Percentiles rank a stretch among this genome's conserved stretches.
These are phyloP conservation scores for Erannis defoliaria DNA, from an alignment of 2,888 invertebrate species.

Conservation along the genomic window DNA sequence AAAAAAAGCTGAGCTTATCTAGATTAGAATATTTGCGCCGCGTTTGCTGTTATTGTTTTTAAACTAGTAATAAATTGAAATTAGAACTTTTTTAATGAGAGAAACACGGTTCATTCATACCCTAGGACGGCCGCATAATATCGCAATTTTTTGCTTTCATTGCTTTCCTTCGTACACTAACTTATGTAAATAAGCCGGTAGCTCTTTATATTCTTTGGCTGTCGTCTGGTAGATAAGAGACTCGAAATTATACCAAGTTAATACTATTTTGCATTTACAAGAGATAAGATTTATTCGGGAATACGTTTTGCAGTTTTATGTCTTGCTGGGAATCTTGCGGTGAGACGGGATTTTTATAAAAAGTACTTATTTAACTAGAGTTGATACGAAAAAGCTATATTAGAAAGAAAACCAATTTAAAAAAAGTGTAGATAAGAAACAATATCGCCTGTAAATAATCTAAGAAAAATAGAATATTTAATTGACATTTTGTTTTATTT, in stretches of 20 bases:
- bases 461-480: no score
- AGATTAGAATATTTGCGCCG: no score
- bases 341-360: slow-evolving; percentile 6
- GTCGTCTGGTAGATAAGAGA: slow-evolving; percentile 65
- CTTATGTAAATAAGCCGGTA: background rate
- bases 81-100: no score
- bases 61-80: no score
- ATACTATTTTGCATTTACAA: slow-evolving; percentile 68
- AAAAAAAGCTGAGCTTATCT: no score
- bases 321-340: slow-evolving; percentile 27
- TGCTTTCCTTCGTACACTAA: background rate
- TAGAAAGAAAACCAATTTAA: background rate
- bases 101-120: no score
- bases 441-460: no score
- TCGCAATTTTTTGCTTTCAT: no score
- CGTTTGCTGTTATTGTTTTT: no score
- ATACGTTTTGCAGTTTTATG: slow-evolving; percentile 36
- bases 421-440: no score
- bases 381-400: background rate
- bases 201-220: slow-evolving; percentile 41
- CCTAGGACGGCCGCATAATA: no score
- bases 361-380: background rate
- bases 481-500: no score
- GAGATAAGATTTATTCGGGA: slow-evolving; percentile 65
- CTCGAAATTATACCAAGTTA: slow-evolving; percentile 69